Evolutionary conservation across 2,113 vertebrate species (phyloP), one percentile per base, ranked within the genome.

Genomic region (Pelvicachromis taeniatus): DNA sequence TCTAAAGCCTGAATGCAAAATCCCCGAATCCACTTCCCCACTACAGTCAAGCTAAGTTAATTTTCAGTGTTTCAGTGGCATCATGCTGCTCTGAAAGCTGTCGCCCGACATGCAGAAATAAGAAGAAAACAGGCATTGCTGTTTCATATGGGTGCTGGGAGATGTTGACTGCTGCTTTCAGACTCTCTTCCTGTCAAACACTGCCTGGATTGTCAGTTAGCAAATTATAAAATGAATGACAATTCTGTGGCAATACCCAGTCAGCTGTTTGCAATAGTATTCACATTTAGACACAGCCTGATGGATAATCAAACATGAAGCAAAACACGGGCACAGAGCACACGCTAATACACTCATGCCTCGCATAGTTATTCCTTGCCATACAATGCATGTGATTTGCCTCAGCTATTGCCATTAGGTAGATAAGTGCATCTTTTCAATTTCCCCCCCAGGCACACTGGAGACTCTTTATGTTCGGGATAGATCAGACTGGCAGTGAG

Each of bases 371-470:
- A 90, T 93, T 90, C 85, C 83, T 78, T 58, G 85, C 78, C 68
- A 82, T 90, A 80, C 90, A 93, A 89, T 91, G 82, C 89, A 93
- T 94, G 85, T 88, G 86, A 91, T 94, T 93, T 94, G 84, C 80
- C 85, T 91, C 55, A 68, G 91, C 87, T 86, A 85, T 90, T 91
- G 90, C 92, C 86, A 92, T 95, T 94, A 92, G 88, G 88, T 88
- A 90, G 92, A 93, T 94, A 95, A 95, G 90, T 93, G 89, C 91
- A 93, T 94, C 92, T 91, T 92, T 93, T 92, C 89, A 88, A 91
- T 87, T 90, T 85, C 75, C 68, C 83, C 83, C 78, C 80, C 61
- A 35, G 56, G 85, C 90, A 91, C 94, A 94, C 91, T 78, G 87
- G 93, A 94, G 93, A 92, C 88, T 93, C 92, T 94, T 94, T 92